Percentiles rank a stretch among this genome's conserved stretches.
Conservation (phyloP, 1,140 invertebrate species). For the Drosophila sturtevanti region DNA sequence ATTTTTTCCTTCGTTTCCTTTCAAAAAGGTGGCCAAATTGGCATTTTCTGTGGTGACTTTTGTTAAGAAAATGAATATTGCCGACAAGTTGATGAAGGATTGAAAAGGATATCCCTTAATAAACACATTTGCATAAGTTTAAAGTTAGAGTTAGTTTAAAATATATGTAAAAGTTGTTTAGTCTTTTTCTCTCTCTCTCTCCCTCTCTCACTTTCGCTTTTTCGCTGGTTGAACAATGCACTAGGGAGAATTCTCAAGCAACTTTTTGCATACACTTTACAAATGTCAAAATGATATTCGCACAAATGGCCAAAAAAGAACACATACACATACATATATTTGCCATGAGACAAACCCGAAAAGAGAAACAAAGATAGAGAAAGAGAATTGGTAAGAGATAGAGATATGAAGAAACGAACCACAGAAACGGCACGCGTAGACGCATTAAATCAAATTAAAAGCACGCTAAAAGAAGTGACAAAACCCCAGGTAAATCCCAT, state of each 20-base stretch:
- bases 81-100: slow-evolving; percentile 9
- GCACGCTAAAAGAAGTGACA: slow-evolving; percentile 74
- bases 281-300: slow-evolving; percentile 56
- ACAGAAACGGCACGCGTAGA: slow-evolving; percentile 64
- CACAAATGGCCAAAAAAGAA: slow-evolving; percentile 53
- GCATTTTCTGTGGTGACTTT: slow-evolving; percentile 56
- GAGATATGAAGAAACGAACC: no score
- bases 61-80: slow-evolving; percentile 51
- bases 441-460: slow-evolving; percentile 82
- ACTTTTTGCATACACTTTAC: slow-evolving; percentile 32
- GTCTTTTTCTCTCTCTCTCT: no score
- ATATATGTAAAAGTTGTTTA: no score
- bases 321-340: slow-evolving; percentile 42
- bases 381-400: no score
- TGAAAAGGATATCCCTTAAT: not conserved
- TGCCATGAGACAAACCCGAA: slow-evolving; percentile 20
- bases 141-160: no score
- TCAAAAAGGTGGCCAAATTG: slow-evolving; percentile 43
- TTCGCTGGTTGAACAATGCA: no score
- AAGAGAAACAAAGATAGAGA: not conserved
- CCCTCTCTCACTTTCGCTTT: no score
- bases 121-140: no score
- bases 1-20: not conserved
- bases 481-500: slow-evolving; percentile 79
- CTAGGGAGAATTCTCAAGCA: no score